Conservation (phyloP, 2,113 vertebrate genomes). For the Penelope pileata region DNA sequence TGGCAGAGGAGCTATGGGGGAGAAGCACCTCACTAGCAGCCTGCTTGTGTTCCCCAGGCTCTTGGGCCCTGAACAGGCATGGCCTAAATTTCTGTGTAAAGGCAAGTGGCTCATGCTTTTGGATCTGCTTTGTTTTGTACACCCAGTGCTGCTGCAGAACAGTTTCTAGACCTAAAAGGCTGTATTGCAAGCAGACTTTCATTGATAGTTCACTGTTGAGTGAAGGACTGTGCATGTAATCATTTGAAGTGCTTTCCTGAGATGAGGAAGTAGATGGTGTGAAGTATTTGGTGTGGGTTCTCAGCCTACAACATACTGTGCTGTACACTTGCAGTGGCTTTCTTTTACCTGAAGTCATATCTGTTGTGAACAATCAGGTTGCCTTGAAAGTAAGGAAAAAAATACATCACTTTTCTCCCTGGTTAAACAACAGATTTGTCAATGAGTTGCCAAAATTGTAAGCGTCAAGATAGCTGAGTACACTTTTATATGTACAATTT, state of each 20-base stretch:
- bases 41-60: not conserved
- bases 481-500: slow-evolving; percentile 8
- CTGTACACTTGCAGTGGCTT: not conserved
- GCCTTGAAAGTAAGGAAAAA: not conserved
- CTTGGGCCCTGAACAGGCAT: not conserved
- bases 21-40: not conserved
- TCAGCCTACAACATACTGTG: not conserved
- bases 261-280: not conserved
- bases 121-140: not conserved
- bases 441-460: slow-evolving; percentile 1
- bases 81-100: not conserved
- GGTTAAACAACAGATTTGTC: slow-evolving; percentile 40
- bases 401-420: not conserved
- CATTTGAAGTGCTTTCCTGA: not conserved
- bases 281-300: not conserved
- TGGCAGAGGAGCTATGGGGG: not conserved
- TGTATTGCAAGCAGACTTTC: not conserved
- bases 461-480: not conserved
- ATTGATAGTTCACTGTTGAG: not conserved
- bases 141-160: not conserved
- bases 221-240: not conserved
- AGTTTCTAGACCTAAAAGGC: not conserved
- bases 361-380: not conserved
- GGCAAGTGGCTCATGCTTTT: not conserved
- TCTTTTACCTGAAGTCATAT: not conserved